Conservation (phyloP, 1,140 invertebrate genomes). For the Drosophila melanica region DNA sequence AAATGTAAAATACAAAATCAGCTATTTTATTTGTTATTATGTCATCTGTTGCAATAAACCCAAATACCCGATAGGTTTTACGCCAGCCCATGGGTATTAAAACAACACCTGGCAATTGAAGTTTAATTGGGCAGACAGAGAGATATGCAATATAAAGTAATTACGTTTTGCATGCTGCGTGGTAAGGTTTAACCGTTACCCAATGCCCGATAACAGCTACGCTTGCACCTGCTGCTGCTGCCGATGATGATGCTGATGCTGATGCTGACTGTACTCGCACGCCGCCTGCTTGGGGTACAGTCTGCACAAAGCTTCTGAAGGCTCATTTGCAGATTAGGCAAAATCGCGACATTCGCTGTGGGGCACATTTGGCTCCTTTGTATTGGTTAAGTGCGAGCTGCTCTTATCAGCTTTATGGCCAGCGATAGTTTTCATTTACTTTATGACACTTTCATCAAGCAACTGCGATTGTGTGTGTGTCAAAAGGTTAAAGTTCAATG, state of each 20-base stretch:
- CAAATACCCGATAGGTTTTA: slow-evolving; percentile 11
- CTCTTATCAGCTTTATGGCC: slow-evolving; percentile 43
- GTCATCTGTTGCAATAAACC: not conserved
- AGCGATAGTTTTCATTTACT: slow-evolving; percentile 51
- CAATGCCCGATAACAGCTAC: slow-evolving; percentile 6
- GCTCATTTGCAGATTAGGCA: slow-evolving; percentile 41
- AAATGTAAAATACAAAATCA: too few relatives aligned
- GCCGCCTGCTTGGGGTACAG: slow-evolving; percentile 6
- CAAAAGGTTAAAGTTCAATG: slow-evolving; percentile 58
- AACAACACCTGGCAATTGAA: slow-evolving; percentile 64
- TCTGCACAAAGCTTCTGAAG: slow-evolving; percentile 44
- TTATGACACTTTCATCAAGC: slow-evolving; percentile 33
- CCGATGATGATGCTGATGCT: not conserved
- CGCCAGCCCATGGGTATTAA: slow-evolving; percentile 20
- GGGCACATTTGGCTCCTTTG: slow-evolving; percentile 15
- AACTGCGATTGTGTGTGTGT: slow-evolving; percentile 16
- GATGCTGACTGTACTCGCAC: not conserved
- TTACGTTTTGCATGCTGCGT: slow-evolving; percentile 36
- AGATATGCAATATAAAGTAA: slow-evolving; percentile 49
- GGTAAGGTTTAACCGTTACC: slow-evolving; percentile 19
- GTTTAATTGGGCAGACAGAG: slow-evolving; percentile 70
- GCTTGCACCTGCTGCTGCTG: slow-evolving; percentile 2
- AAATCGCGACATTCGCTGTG: slow-evolving; percentile 48
- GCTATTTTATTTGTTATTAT: not conserved
- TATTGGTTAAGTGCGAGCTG: slow-evolving; percentile 7